phyloP scores from a whole-genome alignment of 1,140 invertebrate species.

The Eriosoma lanigerum region DNA sequence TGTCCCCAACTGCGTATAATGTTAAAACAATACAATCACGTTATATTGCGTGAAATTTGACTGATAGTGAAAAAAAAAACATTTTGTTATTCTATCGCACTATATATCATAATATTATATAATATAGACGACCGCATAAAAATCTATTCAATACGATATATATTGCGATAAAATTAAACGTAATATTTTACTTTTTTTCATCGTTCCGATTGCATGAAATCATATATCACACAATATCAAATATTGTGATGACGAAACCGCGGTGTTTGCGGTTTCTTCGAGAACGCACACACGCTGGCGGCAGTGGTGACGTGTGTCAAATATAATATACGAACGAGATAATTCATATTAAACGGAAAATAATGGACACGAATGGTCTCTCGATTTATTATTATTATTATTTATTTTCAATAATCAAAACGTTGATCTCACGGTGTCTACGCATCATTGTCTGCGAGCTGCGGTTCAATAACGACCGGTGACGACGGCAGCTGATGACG shows the following conservation, averaged over 20 bases:
- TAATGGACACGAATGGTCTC: not conserved
- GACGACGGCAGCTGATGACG: not conserved
- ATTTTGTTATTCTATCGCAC: no score
- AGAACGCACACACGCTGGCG: not conserved
- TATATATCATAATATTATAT: no score
- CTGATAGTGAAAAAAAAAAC: not conserved
- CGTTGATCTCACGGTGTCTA: not conserved
- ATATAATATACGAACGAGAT: no score
- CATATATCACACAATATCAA: not conserved
- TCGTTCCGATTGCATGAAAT: not conserved
- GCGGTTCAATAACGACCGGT: not conserved
- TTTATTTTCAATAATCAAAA: conserved; percentile 6
- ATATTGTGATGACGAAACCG: not conserved
- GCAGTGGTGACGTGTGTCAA: not conserved
- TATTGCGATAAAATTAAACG: not conserved
- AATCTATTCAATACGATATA: not conserved
- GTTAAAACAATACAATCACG: no score
- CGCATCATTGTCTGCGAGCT: not conserved
- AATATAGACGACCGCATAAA: not conserved
- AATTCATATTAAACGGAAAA: not conserved
- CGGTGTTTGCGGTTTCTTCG: not conserved
- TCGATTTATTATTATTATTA: not conserved
- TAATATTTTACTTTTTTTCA: not conserved
- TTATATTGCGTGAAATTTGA: not conserved
- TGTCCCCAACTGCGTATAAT: no score